Evolutionary conservation across 2,113 vertebrate species (phyloP).

Genomic region (Gnathochromis pfefferi): DNA sequence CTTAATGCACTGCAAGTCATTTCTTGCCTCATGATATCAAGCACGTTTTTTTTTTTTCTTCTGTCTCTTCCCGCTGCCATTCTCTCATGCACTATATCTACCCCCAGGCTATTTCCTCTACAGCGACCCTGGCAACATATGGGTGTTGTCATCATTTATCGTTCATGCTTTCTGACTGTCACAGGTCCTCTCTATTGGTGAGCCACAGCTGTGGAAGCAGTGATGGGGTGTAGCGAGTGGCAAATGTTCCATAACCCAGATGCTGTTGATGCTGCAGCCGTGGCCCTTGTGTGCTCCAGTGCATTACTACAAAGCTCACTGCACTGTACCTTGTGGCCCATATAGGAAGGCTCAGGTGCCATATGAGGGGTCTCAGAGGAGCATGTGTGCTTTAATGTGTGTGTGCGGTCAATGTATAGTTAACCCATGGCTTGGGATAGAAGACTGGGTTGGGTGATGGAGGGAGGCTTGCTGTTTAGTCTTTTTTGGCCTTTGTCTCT

Average conservation of each 20-base stretch:
- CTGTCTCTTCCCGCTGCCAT: not conserved
- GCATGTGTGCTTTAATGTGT: not conserved
- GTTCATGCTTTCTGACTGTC: conserved; percentile 14
- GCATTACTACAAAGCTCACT: conserved; percentile 40
- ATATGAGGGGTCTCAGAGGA: not conserved
- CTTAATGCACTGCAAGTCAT: not conserved
- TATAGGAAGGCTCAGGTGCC: conserved; percentile 46
- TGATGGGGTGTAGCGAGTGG: not conserved
- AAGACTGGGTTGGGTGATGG: not conserved
- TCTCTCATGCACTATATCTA: not conserved
- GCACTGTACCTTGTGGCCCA: conserved; percentile 22
- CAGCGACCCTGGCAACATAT: conserved; percentile 17
- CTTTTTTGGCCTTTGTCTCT: not conserved
- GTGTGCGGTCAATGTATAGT: not conserved
- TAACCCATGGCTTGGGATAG: not conserved
- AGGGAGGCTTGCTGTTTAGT: not conserved
- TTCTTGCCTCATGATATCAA: not conserved
- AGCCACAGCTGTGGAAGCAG: conserved; percentile 56
- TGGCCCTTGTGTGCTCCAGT: conserved; percentile 33
- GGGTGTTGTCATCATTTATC: conserved; percentile 50
- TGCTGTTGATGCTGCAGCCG: conserved; percentile 30
- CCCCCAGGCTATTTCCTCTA: conserved; percentile 3
- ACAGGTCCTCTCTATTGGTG: conserved; percentile 5
- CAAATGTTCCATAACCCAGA: conserved; percentile 37
- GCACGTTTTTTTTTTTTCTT: no score